A percentile compares a stretch with the other conserved stretches of the same genome.
These are phyloP conservation scores for Galeruca laticollis DNA, from an alignment of 2,888 invertebrate genomes.

Conservation along the genomic window DNA sequence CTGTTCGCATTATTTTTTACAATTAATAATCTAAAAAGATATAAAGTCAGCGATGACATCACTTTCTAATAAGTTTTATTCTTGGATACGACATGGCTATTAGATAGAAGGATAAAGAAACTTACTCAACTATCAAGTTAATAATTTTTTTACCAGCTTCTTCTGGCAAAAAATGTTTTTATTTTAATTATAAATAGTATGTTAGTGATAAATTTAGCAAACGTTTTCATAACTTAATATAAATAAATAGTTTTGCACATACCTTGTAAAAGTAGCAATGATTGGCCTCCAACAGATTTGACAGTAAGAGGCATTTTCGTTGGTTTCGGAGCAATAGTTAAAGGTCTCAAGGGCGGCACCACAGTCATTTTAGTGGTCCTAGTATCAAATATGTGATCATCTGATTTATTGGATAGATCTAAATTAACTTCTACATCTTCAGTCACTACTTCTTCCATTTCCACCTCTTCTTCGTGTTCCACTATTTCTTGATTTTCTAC, in stretches of 20 bases:
- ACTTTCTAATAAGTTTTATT: too few species aligned
- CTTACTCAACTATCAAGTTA: too few species aligned
- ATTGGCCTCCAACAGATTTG: conserved; percentile 65
- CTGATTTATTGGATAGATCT: conserved; percentile 53
- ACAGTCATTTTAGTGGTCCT: conserved; percentile 51
- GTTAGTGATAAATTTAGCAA: too few species aligned
- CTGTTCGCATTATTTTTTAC: too few species aligned
- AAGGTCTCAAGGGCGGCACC: conserved; percentile 60
- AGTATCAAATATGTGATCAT: conserved; percentile 58
- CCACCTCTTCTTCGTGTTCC: conserved; percentile 58
- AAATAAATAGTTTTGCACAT: conserved; percentile 19
- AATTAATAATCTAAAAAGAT: too few species aligned
- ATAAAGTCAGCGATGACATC: too few species aligned
- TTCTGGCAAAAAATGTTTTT: too few species aligned
- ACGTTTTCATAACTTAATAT: neutral
- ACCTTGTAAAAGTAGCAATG: conserved; percentile 68
- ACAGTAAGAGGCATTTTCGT: conserved; percentile 61
- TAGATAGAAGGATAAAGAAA: too few species aligned
- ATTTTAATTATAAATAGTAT: too few species aligned
- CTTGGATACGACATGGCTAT: too few species aligned
- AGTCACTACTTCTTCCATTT: conserved; percentile 59
- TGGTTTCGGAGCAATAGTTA: conserved; percentile 62
- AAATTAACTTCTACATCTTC: conserved; percentile 62
- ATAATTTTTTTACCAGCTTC: too few species aligned
- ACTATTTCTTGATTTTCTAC: conserved; percentile 53